Conservation (phyloP, 2,888 invertebrate genomes). For the Rotaria magnacalcarata region DNA sequence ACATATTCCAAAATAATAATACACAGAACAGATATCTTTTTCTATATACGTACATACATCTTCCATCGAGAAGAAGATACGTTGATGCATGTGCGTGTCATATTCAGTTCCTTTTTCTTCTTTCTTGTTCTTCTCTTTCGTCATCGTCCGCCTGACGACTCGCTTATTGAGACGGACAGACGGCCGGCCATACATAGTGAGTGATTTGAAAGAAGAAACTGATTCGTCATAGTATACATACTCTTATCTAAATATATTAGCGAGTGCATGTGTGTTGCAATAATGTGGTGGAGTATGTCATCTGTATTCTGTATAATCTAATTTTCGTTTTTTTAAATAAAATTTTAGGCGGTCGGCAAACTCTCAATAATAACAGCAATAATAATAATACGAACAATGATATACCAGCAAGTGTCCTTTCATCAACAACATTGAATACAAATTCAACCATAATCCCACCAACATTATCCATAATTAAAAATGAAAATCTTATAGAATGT, state of each 20-base stretch:
- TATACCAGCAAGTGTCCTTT: slow-evolving; percentile 13
- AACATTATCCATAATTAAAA: neutral
- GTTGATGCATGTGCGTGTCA: neutral
- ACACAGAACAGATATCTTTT: neutral
- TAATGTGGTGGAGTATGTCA: slow-evolving; percentile 29
- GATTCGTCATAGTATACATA: neutral
- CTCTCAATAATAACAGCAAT: neutral
- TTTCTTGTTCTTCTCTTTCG: slow-evolving; percentile 21
- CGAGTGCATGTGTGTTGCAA: neutral
- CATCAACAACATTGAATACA: neutral
- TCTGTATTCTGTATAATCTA: neutral
- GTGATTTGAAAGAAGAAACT: neutral
- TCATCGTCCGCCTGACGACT: neutral
- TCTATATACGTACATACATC: neutral
- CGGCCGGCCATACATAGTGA: neutral
- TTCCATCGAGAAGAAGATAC: neutral
- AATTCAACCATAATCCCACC: neutral
- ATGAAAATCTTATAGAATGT: neutral
- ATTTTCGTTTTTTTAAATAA: neutral
- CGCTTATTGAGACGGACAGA: slow-evolving; percentile 1
- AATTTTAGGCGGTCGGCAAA: neutral
- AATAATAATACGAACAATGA: too few species aligned
- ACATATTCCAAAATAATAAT: neutral
- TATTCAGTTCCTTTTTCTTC: neutral
- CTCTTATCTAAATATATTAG: neutral